Evolutionary conservation across 2,113 vertebrate species (phyloP).

Genomic region (Oncorhynchus mykiss): DNA sequence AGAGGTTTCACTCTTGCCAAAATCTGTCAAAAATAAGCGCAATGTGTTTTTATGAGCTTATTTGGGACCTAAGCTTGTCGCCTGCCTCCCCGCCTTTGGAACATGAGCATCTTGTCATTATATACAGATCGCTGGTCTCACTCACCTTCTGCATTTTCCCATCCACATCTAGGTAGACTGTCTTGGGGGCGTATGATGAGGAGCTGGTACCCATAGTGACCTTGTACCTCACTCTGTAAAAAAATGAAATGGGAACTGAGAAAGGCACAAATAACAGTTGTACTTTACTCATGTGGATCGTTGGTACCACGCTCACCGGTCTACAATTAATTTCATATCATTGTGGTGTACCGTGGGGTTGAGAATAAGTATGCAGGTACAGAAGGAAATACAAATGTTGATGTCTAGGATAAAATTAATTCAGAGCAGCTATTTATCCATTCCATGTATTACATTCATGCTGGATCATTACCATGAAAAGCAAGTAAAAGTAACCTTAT

Average conservation of each 20-base stretch:
- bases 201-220: constrained; percentile 75
- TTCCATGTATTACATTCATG: not conserved
- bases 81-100: too few relatives aligned
- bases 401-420: not conserved
- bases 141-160: constrained; percentile 76
- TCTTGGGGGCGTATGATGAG: constrained; percentile 72
- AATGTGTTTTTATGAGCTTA: too few relatives aligned
- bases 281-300: not conserved
- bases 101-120: too few relatives aligned
- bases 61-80: too few relatives aligned
- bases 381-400: not conserved
- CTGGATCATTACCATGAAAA: not conserved
- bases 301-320: not conserved
- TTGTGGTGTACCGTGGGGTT: too few relatives aligned
- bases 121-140: not conserved
- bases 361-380: too few relatives aligned
- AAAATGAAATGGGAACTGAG: not conserved
- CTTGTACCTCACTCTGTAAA: not conserved
- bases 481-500: too few relatives aligned
- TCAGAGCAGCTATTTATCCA: not conserved
- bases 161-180: constrained; percentile 75
- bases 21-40: too few relatives aligned
- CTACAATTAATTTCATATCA: too few relatives aligned
- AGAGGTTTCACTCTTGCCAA: too few relatives aligned
- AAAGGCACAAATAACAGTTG: not conserved